Percentiles rank a stretch among this genome's conserved stretches.
phyloP scores from a whole-genome alignment of 2,888 invertebrate genomes.

The Melinaea menophilus region DNA sequence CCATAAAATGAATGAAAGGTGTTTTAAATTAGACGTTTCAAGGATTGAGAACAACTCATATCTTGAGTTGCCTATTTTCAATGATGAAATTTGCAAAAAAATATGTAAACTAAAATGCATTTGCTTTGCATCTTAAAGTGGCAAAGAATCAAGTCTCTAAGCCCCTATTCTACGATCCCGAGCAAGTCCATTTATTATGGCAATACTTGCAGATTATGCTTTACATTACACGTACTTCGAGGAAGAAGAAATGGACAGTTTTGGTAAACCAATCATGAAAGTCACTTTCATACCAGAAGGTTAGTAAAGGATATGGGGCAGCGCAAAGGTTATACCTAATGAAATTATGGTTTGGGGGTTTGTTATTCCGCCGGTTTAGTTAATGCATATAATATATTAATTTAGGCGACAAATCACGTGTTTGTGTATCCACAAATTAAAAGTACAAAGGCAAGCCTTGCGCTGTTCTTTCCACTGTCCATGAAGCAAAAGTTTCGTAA shows the following conservation, averaged over 20 bases:
- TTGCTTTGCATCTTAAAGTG: background rate
- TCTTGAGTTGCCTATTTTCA: too few relatives aligned
- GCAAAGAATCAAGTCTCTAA: background rate
- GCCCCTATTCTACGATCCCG: background rate
- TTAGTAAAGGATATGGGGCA: slow-evolving; percentile 19
- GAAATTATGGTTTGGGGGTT: background rate
- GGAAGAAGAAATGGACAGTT: slow-evolving; percentile 14
- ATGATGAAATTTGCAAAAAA: too few relatives aligned
- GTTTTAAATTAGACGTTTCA: too few relatives aligned
- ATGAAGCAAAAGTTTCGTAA: background rate
- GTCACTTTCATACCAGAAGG: slow-evolving; percentile 20
- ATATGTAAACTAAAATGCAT: background rate
- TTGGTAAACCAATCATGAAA: slow-evolving; percentile 18
- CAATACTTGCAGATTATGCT: slow-evolving; percentile 20
- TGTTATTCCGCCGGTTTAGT: too few relatives aligned
- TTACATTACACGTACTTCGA: slow-evolving; percentile 14
- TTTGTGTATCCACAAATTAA: background rate
- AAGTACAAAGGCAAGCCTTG: background rate
- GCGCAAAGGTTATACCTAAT: slow-evolving; percentile 8
- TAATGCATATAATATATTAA: too few relatives aligned
- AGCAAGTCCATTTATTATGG: slow-evolving; percentile 16
- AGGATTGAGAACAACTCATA: too few relatives aligned
- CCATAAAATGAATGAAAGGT: too few relatives aligned
- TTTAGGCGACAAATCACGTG: too few relatives aligned
- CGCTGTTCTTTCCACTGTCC: slow-evolving; percentile 1